A percentile compares a stretch with the other conserved stretches of the same genome.
These are phyloP conservation scores for Callipepla californica DNA, from an alignment of 2,113 vertebrate genomes.

Conservation along the genomic window DNA sequence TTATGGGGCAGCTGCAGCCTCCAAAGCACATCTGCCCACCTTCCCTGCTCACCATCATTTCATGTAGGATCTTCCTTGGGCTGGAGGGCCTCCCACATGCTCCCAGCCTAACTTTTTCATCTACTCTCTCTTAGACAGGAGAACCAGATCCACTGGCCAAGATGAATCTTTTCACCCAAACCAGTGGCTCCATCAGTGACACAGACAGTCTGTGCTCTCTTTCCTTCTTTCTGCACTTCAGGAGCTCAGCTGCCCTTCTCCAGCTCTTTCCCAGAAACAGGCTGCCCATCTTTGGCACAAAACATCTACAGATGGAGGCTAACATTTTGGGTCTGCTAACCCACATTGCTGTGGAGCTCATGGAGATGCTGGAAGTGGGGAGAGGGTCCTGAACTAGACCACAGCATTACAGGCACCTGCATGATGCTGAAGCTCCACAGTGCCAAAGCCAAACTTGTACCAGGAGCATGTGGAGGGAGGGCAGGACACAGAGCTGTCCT, in stretches of 20 bases:
- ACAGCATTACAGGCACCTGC: background rate
- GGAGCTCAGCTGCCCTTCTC: background rate
- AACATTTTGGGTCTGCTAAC: background rate
- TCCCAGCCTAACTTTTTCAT: background rate
- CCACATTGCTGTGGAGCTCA: background rate
- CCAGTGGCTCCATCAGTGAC: background rate
- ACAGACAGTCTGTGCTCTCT: background rate
- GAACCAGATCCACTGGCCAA: background rate
- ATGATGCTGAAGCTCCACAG: too few species aligned
- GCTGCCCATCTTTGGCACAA: background rate
- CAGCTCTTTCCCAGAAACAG: background rate
- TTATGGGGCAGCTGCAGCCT: background rate
- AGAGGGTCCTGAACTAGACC: background rate
- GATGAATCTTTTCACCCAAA: background rate
- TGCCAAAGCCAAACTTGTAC: background rate
- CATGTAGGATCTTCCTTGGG: accelerated
- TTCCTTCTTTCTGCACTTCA: background rate
- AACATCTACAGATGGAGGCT: background rate
- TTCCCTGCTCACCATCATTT: background rate
- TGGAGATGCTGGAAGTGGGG: background rate
- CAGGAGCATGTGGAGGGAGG: background rate
- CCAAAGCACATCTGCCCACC: background rate
- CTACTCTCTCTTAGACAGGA: background rate
- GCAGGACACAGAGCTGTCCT: background rate
- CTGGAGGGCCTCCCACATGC: background rate